Evolutionary conservation across 1,140 invertebrate genomes (phyloP).

Genomic region (Parapsyche elsis): DNA sequence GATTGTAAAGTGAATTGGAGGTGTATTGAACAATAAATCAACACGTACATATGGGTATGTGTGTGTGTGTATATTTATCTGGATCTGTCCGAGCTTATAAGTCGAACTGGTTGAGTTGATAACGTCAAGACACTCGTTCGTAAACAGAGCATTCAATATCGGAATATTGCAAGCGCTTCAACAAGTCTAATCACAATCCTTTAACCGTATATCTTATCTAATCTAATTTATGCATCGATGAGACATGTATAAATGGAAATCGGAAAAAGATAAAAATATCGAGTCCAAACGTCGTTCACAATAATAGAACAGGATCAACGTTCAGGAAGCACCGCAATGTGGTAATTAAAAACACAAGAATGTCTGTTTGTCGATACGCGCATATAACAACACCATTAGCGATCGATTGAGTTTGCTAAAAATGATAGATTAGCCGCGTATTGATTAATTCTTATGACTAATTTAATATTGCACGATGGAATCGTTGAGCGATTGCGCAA

Average conservation of each 20-base stretch:
- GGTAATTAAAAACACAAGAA: not conserved
- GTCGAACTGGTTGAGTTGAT: slow-evolving; percentile 16
- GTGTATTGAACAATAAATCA: slow-evolving; percentile 54
- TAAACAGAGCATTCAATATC: not conserved
- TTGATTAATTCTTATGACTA: slow-evolving; percentile 13
- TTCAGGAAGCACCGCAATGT: not conserved
- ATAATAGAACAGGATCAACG: too few relatives aligned
- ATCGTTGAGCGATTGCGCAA: slow-evolving; percentile 20
- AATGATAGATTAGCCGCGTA: slow-evolving; percentile 1
- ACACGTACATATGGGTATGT: slow-evolving; percentile 30
- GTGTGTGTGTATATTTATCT: slow-evolving; percentile 29
- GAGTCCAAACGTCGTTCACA: too few relatives aligned
- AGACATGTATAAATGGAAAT: too few relatives aligned
- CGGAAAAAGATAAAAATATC: too few relatives aligned
- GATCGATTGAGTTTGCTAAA: not conserved
- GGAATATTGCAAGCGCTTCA: too few relatives aligned
- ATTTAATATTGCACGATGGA: slow-evolving; percentile 7
- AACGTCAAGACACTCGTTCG: slow-evolving; percentile 9
- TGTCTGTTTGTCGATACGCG: not conserved
- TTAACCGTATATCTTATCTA: too few relatives aligned
- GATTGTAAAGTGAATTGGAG: slow-evolving; percentile 54
- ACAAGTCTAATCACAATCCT: too few relatives aligned
- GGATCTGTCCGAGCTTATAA: slow-evolving; percentile 32
- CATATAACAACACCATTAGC: not conserved
- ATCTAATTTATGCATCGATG: too few relatives aligned